phyloP scores from a whole-genome alignment of 2,888 invertebrate species.

The Galerucella pusilla region DNA sequence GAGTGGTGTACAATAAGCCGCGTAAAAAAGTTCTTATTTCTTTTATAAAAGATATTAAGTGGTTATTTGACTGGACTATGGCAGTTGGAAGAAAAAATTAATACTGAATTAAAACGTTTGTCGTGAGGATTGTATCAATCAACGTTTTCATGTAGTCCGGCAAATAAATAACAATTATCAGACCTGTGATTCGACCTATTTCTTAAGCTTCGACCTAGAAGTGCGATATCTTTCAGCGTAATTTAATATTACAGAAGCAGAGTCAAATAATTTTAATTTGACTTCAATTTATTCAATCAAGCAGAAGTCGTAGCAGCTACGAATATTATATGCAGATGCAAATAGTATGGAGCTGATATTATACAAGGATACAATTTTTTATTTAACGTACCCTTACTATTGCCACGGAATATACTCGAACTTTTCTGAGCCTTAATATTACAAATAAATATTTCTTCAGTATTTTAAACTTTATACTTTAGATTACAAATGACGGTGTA shows the following conservation, averaged over 20 bases:
- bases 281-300: background rate
- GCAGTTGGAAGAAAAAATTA: conserved; percentile 31
- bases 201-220: conserved; percentile 27
- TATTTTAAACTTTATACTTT: too few species aligned
- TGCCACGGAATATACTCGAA: too few species aligned
- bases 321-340: too few species aligned
- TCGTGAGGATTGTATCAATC: conserved; percentile 10
- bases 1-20: too few species aligned
- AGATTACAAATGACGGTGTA: too few species aligned
- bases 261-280: background rate
- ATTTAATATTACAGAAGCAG: background rate
- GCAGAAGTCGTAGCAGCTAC: background rate
- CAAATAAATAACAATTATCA: conserved; percentile 14
- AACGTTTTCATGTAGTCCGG: conserved; percentile 17
- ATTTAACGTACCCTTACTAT: too few species aligned
- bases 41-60: too few species aligned
- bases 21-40: too few species aligned
- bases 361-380: too few species aligned
- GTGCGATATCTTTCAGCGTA: background rate
- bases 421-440: too few species aligned
- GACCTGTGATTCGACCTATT: conserved; percentile 28
- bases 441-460: too few species aligned
- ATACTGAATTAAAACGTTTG: conserved; percentile 3
- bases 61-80: background rate
- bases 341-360: too few species aligned